Base-by-base conservation (phyloP, 1,140 invertebrate species). In the Lasioglossum baleicum region DNA sequence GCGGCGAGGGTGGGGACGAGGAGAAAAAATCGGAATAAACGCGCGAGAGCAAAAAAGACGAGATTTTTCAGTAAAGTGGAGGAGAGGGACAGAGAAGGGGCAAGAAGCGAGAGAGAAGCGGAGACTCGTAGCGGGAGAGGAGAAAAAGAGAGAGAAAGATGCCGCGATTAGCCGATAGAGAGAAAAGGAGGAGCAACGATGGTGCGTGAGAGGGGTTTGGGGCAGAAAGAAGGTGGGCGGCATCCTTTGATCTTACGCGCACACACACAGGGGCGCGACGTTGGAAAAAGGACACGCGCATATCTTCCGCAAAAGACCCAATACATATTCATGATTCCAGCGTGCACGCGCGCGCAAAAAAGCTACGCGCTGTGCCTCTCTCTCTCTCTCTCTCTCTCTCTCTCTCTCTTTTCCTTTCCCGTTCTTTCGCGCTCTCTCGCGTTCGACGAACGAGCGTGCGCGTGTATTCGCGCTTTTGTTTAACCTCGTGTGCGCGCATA, bases 301-400 rank as follows among this genome's bases (percentile, higher is more conserved):
- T 87, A 87, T 87, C 86, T 87, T 87, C 85, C 72, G 84, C 75
- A 87, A 86, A 79, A 58, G 64, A 68, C 66, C 72, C 82, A 64
- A 86, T 87, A 87, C 85, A 87, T 87, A 87, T 87, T 87, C 85
- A 87, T 87, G 86, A 82, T 58, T 72, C 65, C 64, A 64, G 75
- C 69, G 82, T 73, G 75, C 74, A 77, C 71, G 73, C 73, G 48
- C 81, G 60, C 71, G 66, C 73, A 76, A 79, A 73, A 79, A 79
- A 58, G 56, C 51, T 53, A 53, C 51, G 15, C 51, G 15, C 15
- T 53, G 13, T 20, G 15, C 51, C 51, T 42, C 31, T 69, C 20
- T 53, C 40, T 58, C 63, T 79, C 73, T 66, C 60, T 60, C 60
- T 11, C 65, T 66, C 51, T 51, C 67, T 51, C n/a, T 48, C 31